Percentiles rank a stretch among this genome's conserved stretches.
Conservation (phyloP, 1,140 invertebrate genomes). For the Metaphire vulgaris region DNA sequence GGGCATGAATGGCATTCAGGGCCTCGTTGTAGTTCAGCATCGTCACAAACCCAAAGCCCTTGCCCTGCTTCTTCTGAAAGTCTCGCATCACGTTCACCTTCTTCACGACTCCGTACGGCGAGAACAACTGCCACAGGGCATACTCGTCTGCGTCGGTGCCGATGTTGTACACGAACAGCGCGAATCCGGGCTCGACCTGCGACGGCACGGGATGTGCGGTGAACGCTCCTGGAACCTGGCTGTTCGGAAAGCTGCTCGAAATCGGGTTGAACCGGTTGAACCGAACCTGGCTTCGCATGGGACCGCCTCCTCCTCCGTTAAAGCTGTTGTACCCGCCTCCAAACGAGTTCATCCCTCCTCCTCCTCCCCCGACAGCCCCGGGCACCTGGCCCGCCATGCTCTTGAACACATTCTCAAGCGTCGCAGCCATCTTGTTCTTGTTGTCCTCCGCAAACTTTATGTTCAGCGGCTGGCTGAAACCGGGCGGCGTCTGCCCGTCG, state of each 20-base stretch:
- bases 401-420: not conserved
- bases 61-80: constrained; percentile 43
- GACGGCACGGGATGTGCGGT: constrained; percentile 12
- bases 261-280: constrained; percentile 41
- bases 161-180: constrained; percentile 55
- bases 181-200: constrained; percentile 32
- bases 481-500: constrained; percentile 76
- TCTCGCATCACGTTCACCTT: constrained; percentile 52
- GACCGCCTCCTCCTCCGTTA: constrained; percentile 22
- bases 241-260: constrained; percentile 28
- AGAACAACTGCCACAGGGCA: constrained; percentile 49
- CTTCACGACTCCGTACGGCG: constrained; percentile 49
- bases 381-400: not conserved
- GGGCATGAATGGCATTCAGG: constrained; percentile 47
- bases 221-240: constrained; percentile 19
- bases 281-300: constrained; percentile 36
- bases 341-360: not conserved
- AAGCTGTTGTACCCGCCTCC: not conserved
- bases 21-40: constrained; percentile 53
- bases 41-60: constrained; percentile 54
- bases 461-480: constrained; percentile 70
- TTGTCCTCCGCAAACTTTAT: constrained; percentile 89
- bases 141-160: constrained; percentile 50
- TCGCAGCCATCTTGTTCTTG: constrained; percentile 61
- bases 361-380: not conserved